Conservation (phyloP, 2,797 vertebrate species). For the Diceros bicornis region DNA sequence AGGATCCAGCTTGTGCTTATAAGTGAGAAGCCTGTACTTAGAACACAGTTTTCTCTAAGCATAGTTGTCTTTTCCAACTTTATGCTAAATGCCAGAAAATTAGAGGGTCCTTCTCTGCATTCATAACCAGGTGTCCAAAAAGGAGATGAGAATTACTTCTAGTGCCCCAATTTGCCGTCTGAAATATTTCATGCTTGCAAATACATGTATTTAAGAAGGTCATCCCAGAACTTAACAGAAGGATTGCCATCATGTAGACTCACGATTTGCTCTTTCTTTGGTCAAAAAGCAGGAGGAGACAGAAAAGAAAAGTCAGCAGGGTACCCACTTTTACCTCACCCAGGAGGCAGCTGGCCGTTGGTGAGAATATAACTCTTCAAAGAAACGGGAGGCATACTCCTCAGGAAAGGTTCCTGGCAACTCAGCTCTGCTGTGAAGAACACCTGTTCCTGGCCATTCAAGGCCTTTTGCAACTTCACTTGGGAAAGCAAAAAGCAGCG, state of each 20-base stretch:
- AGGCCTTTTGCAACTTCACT: background rate
- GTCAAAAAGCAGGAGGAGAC: background rate
- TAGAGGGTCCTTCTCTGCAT: background rate
- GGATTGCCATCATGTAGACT: background rate
- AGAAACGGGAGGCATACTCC: background rate
- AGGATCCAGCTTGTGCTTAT: background rate
- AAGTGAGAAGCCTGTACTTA: background rate
- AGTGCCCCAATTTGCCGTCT: background rate
- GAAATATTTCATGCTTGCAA: background rate
- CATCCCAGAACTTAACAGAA: background rate
- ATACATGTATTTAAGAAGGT: constrained; percentile 42
- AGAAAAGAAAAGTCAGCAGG: background rate
- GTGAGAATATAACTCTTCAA: constrained; percentile 7
- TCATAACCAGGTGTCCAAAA: background rate
- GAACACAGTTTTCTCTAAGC: background rate
- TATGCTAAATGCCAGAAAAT: background rate
- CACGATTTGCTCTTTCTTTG: background rate
- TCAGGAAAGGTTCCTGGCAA: constrained; percentile 11
- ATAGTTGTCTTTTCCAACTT: constrained; percentile 30
- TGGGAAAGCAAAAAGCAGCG: background rate
- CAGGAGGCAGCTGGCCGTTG: background rate
- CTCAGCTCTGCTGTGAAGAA: constrained; percentile 30
- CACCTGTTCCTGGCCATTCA: background rate
- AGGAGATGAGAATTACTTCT: constrained; percentile 10
- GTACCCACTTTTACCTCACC: background rate